Base-by-base conservation (phyloP, 2,888 invertebrate genomes). In the Noctua janthe region DNA sequence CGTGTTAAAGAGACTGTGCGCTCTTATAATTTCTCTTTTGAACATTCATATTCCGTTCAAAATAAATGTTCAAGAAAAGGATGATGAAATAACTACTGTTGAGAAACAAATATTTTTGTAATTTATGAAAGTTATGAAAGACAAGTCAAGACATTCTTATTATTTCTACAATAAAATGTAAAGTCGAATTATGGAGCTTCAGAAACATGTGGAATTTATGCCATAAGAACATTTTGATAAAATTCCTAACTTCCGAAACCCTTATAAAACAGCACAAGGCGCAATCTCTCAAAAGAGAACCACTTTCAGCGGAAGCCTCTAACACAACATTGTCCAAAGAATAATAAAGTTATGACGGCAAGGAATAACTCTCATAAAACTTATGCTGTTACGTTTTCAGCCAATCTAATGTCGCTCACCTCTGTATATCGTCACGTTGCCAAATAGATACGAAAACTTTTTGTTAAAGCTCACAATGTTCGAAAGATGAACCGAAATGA, bases 331-430 rank as follows among this genome's bases (percentile, higher is more conserved):
- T 81, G 75, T 69, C 80, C 69, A 69, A 76, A 64, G 39, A 81
- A 80, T 78, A 78, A 84, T 71, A 84, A 87, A 87, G 72, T 81
- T 82, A 84, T 56, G 71, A 71, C 77, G 75, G 72, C 75, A 75
- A 80, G n/a, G 67, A 79, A 70, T 51, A 83, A 76, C 49, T 81
- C 72, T 20, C 17, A 59, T 56, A 56, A 79, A 83, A 80, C 78
- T 81, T 81, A 20, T 69, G 69, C 74, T 71, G 74, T 78, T 66
- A 81, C 62, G 70, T 82, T 81, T 78, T 82, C 64, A 80, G 69
- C 39, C 69, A 77, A 80, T 80, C 56, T 87, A 71, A 79, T 82
- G 76, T 80, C 71, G 10, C 56, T 56, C 23, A 56, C n/a, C n/a
- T 56, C 56, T 56, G n/a, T n/a, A 56, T 56, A 29, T 29, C 23